Evolutionary conservation across 2,888 invertebrate species (phyloP).

Genomic region (Sphaerophoria taeniata): DNA sequence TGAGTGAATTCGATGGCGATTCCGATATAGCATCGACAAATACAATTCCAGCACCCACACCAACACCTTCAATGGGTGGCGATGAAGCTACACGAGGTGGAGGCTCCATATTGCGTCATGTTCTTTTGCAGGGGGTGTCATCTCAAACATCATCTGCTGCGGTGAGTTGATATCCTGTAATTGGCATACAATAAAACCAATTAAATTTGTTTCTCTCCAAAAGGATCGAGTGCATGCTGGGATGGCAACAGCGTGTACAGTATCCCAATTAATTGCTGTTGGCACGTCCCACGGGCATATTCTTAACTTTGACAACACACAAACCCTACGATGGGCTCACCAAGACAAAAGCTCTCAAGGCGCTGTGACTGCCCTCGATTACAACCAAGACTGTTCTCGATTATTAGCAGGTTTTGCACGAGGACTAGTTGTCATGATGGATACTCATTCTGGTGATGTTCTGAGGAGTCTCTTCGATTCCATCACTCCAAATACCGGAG

Average conservation of each 20-base stretch:
- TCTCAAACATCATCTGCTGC: constrained; percentile 94
- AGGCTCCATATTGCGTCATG: constrained; percentile 89
- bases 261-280: constrained; percentile 91
- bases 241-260: constrained; percentile 92
- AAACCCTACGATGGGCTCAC: constrained; percentile 95
- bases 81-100: constrained; percentile 83
- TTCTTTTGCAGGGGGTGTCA: constrained; percentile 93
- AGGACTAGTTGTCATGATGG: constrained; percentile 96
- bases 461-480: constrained; percentile 90
- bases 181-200: too few relatives aligned
- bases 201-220: constrained; percentile 1
- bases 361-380: constrained; percentile 92
- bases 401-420: constrained; percentile 90
- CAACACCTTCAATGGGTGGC: constrained; percentile 82
- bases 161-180: constrained; percentile 83
- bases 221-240: constrained; percentile 96
- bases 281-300: constrained; percentile 97
- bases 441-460: constrained; percentile 91
- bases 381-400: constrained; percentile 93
- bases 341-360: constrained; percentile 86
- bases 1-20: constrained; percentile 89
- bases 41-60: constrained; percentile 81
- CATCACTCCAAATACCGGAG: constrained; percentile 92
- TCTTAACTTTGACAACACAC: constrained; percentile 92
- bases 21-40: constrained; percentile 84